phyloP scores from a whole-genome alignment of 2,113 vertebrate species.

The Sinocyclocheilus rhinocerous region DNA sequence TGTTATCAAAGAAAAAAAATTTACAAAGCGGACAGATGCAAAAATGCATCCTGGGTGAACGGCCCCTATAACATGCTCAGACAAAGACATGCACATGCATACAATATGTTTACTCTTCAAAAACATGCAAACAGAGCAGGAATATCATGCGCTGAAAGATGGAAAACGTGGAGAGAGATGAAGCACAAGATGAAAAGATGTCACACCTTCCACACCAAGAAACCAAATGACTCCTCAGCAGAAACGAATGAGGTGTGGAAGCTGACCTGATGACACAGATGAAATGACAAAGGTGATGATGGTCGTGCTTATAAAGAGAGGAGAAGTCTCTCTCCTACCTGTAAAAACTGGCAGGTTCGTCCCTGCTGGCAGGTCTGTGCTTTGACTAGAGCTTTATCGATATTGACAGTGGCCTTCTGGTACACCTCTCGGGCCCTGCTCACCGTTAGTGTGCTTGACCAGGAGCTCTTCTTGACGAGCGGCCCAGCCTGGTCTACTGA shows the following conservation, averaged over 20 bases:
- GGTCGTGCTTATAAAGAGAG: constrained; percentile 36
- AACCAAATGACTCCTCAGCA: not conserved
- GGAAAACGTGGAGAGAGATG: not conserved
- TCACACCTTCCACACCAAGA: constrained; percentile 13
- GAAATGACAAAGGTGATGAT: constrained; percentile 26
- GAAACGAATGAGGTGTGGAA: constrained; percentile 12
- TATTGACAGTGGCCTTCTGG: constrained; percentile 93
- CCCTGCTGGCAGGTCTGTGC: constrained; percentile 93
- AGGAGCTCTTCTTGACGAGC: constrained; percentile 92
- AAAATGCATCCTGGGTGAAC: not conserved
- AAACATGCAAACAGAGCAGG: constrained; percentile 24
- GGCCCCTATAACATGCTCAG: not conserved
- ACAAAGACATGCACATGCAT: constrained; percentile 1
- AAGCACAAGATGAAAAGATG: not conserved
- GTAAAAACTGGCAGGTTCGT: constrained; percentile 93
- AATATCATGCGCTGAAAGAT: constrained; percentile 5
- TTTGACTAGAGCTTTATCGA: constrained; percentile 94
- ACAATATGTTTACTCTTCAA: not conserved
- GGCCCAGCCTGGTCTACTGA: constrained; percentile 68
- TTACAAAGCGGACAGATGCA: not conserved
- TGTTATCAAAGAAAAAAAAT: not conserved
- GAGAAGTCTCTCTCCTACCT: constrained; percentile 80
- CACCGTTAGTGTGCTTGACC: constrained; percentile 95
- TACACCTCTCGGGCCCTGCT: constrained; percentile 94
- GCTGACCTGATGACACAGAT: constrained; percentile 14